These are phyloP conservation scores for Chunga burmeisteri DNA, from an alignment of 2,113 vertebrate species.

Conservation along the genomic window DNA sequence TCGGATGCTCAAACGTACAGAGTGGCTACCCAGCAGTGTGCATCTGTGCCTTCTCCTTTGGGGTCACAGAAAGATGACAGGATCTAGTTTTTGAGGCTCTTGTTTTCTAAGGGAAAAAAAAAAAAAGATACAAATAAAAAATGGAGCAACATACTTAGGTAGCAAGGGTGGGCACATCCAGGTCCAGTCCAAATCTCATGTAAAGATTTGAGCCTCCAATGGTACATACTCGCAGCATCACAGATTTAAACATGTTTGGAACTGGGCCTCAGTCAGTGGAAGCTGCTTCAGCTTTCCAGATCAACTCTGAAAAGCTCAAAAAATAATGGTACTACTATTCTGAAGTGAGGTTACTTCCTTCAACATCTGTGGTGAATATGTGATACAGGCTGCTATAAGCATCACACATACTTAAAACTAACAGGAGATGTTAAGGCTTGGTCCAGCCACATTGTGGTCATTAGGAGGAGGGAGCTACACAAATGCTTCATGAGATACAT, in stretches of 20 bases:
- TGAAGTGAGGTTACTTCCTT: conserved; percentile 48
- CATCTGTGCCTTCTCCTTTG: conserved; percentile 17
- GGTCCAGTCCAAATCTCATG: neutral
- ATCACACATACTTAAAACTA: conserved; percentile 49
- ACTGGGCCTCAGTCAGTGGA: neutral
- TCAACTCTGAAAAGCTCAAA: neutral
- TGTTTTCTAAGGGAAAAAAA: conserved; percentile 26
- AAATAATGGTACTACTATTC: conserved; percentile 44
- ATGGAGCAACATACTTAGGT: neutral
- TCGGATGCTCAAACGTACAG: neutral
- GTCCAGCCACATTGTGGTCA: conserved; percentile 47
- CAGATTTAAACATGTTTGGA: neutral
- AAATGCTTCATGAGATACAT: conserved; percentile 48
- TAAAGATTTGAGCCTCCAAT: neutral
- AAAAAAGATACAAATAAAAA: neutral
- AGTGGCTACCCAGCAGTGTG: neutral
- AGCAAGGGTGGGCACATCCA: neutral
- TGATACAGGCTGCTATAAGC: conserved; percentile 8
- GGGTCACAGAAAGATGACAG: conserved; percentile 6
- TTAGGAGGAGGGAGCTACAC: conserved; percentile 63
- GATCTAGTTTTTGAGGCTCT: conserved; percentile 29
- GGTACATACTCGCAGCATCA: neutral
- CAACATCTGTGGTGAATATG: conserved; percentile 56
- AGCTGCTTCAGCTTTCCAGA: neutral
- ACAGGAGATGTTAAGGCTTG: conserved; percentile 43